These are phyloP conservation scores for Myotis davidii DNA, from an alignment of 2,113 vertebrate species.

Conservation along the genomic window DNA sequence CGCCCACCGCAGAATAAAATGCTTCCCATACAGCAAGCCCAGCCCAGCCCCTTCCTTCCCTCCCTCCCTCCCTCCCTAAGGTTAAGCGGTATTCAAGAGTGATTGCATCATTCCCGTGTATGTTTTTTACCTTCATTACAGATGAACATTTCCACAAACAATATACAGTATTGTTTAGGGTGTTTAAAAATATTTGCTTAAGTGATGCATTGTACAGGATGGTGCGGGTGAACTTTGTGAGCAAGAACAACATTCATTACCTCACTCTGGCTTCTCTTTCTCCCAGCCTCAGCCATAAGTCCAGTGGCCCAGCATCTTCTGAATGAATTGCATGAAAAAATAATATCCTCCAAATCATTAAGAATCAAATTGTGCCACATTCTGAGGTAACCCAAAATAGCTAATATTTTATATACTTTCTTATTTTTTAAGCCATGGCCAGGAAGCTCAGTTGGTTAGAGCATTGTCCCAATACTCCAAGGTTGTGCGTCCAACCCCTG, in stretches of 20 bases:
- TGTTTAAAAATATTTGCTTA: constrained; percentile 6
- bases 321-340: neutral
- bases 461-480: no score
- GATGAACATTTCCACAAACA: constrained; percentile 18
- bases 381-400: neutral
- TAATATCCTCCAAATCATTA: neutral
- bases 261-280: neutral
- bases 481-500: no score
- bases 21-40: neutral
- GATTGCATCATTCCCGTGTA: neutral
- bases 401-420: neutral
- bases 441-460: no score
- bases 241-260: neutral
- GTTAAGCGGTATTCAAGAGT: neutral
- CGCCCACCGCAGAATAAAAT: neutral
- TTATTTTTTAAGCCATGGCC: neutral
- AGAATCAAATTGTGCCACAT: neutral
- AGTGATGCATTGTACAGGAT: neutral
- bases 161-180: neutral
- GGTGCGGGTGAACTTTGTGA: neutral
- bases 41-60: constrained; percentile 32
- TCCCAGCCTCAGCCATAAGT: neutral
- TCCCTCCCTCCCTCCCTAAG: neutral
- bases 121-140: constrained; percentile 35
- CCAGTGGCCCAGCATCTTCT: neutral